Base-by-base conservation (phyloP, 2,113 vertebrate species). In the Larimichthys polyactis region DNA sequence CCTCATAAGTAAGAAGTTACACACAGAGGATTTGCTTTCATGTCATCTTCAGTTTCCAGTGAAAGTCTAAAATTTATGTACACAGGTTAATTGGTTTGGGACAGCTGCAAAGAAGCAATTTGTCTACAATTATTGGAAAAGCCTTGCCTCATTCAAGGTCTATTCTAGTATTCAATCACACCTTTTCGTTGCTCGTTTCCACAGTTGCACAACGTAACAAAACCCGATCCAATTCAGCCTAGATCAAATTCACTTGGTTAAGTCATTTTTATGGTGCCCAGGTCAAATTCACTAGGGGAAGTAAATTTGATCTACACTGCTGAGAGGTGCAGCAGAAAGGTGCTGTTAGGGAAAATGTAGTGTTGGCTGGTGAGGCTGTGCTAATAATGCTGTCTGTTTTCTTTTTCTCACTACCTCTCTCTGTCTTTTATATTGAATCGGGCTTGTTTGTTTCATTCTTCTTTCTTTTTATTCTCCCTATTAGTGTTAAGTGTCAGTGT, bases 161-260 rank as follows among this genome's bases (percentile, higher is more conserved):
- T 55, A 6, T 60, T 62, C 51, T 49, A 14, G 22, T 36, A 63
- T 55, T 57, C 79, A 80, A 78, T 81, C 71, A 66, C 17, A 52
- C 46, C 19, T 65, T 87, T 71, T 74, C 40, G 55, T 62, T 63
- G 14, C 24, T 24, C 36, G 77, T 75, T 81, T 68, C 51, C 69
- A 62, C 81, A 51, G 75, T 46, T 75, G 62, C 77, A 73, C 82
- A 57, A 51, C 55, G 36, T 40, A 40, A 63, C 16, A 52, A 36
- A 87, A 80, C 60, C 17, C 7, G 17, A 81, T 85, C 79, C 57
- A 83, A 58, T 86, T 83, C 76, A 83, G 22, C 75, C 67, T n/a
- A 71, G 75, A 90, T 91, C 73, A 78, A 55, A 91, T 90, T 89
- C 82, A 66, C 63, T 81, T 54, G 79, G 68, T 71, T 84, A 79